Base-by-base conservation (phyloP, 2,888 invertebrate genomes). In the Sinhomidia bicolor region DNA sequence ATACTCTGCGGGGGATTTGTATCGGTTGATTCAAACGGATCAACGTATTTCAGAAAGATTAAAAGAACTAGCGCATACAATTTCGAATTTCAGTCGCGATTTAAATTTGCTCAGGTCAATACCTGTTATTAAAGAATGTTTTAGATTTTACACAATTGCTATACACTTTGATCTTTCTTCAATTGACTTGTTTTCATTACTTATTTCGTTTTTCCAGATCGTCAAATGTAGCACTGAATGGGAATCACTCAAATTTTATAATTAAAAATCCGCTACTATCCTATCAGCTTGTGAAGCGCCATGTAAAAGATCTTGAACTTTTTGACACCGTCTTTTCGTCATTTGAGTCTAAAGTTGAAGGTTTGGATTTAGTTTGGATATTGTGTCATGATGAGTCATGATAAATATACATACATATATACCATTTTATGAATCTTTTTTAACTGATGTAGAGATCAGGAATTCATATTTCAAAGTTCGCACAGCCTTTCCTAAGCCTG, bases 221-320 rank as follows among this genome's bases (percentile, higher is more conserved):
- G 1, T 23, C 20, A 20, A 5, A 57, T 57, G 2, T 7, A n/a
- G 14, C 14, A 4, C 20, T 57, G n/a, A 23, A 23, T 20, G n/a
- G 2, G 20, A 12, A 29, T 29, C 14, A 0, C 51, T 9, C 87
- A 0, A 82, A 88, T 4, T 2, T 26, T 0, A 65, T 88, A 14
- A 82, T 82, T 0, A 88, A 82, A 51, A 88, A 82, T 51, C 87
- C 87, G 14, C 12, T 88, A 5, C 76, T 88, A 41, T 88, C 88
- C 2, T 88, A 88, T 36, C 57, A 88, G 23, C 78, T 88, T 6
- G 78, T 88, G 9, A 88, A 88, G 57, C 32, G 83, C 6, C 88
- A 88, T 44, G 54, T 32, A 3, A 12, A 9, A 10, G 88, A 83
- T 5, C 29, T 88, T 0, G 17, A 82, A 20, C 7, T 7, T 9